These are phyloP conservation scores for Rhinichthys osculus DNA, from an alignment of 2,797 vertebrate species.

Conservation along the genomic window DNA sequence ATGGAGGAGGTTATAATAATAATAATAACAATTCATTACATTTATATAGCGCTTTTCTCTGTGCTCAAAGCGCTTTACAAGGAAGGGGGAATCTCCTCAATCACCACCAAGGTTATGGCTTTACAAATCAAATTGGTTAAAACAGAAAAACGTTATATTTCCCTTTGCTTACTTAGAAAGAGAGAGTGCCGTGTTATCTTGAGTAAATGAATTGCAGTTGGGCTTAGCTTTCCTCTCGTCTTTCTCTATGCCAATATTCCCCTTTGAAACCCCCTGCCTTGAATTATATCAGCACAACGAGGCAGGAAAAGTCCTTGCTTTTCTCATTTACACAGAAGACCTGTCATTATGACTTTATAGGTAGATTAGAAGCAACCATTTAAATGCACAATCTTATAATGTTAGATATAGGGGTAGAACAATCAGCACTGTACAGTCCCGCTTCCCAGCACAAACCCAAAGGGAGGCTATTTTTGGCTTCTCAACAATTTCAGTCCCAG, in stretches of 20 bases:
- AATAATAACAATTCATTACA: no score
- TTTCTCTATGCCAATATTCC: slow-evolving; percentile 57
- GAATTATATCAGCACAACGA: slow-evolving; percentile 31
- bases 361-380: slow-evolving; percentile 53
- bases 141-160: slow-evolving; percentile 67
- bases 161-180: neutral
- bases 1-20: slow-evolving; percentile 51
- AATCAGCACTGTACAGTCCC: slow-evolving; percentile 26
- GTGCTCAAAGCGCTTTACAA: no score
- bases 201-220: slow-evolving; percentile 25
- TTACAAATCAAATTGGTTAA: slow-evolving; percentile 75
- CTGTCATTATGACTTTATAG: slow-evolving; percentile 59
- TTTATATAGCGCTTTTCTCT: no score
- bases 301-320: slow-evolving; percentile 40
- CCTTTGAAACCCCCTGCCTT: slow-evolving; percentile 50
- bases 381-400: slow-evolving; percentile 38
- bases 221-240: slow-evolving; percentile 36
- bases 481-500: slow-evolving; percentile 64
- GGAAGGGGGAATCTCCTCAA: no score
- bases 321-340: slow-evolving; percentile 57
- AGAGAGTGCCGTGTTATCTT: neutral
- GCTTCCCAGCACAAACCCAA: slow-evolving; percentile 58
- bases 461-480: slow-evolving; percentile 71
- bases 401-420: slow-evolving; percentile 26
- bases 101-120: slow-evolving; percentile 60